Conservation (phyloP, 2,888 invertebrate genomes). For the Himalopsyche kuldschensis region DNA sequence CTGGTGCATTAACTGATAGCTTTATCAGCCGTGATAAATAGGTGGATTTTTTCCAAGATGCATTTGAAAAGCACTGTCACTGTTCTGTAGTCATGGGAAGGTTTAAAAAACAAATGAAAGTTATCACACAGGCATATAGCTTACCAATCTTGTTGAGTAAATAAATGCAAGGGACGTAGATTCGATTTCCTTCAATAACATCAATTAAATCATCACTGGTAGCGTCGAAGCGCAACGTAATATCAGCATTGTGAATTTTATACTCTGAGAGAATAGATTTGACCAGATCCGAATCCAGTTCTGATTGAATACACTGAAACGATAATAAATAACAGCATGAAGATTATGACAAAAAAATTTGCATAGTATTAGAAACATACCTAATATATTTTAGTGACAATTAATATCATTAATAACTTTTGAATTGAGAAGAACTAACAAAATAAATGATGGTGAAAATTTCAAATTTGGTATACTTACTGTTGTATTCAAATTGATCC, state of each 20-base stretch:
- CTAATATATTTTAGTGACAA: too few relatives aligned
- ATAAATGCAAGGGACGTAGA: constrained; percentile 98
- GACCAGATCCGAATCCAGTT: constrained; percentile 92
- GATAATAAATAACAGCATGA: not conserved
- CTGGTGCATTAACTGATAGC: not conserved
- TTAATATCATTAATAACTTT: too few relatives aligned
- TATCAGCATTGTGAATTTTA: constrained; percentile 98
- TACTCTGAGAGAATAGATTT: constrained; percentile 96
- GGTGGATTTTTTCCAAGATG: not conserved
- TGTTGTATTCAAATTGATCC: constrained; percentile 91
- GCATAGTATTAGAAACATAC: too few relatives aligned
- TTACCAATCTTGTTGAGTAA: constrained; percentile 95
- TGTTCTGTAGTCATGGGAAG: not conserved
- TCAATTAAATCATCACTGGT: constrained; percentile 98
- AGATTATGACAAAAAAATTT: too few relatives aligned
- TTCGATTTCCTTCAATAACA: constrained; percentile 96
- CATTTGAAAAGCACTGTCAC: not conserved
- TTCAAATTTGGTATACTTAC: constrained; percentile 53
- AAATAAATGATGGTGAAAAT: not conserved
- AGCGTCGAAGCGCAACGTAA: constrained; percentile 91
- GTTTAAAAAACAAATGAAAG: not conserved
- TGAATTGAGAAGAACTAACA: too few relatives aligned
- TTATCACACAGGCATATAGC: not conserved
- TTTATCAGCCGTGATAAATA: not conserved
- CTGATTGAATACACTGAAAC: constrained; percentile 78